Base-by-base conservation (phyloP, 2,797 vertebrate species). In the Falco biarmicus region DNA sequence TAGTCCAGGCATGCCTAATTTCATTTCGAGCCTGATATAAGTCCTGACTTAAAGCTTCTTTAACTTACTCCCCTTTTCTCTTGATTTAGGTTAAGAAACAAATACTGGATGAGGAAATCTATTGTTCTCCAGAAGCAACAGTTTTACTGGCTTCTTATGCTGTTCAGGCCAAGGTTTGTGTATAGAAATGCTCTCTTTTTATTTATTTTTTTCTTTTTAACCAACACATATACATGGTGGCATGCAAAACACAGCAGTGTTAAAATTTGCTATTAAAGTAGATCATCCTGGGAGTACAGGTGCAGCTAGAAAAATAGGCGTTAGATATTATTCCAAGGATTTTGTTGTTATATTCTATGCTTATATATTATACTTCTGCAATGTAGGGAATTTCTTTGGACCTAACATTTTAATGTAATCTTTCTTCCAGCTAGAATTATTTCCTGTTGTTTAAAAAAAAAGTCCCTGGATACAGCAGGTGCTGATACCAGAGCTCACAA, bases 41-140 rank as follows among this genome's bases (percentile, higher is more conserved):
- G 15, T n/a, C 70, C 47, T 92, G 83, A 43, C 22, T 91, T 85
- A 47, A 53, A 90, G 48, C 64, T 90, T 61, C 61, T 95, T 92
- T 87, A 91, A 70, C 51, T 84, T 79, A 10, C 11, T 85, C 20
- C 47, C 6, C 68, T 93, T 81, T 88, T 81, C 26, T 80, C 16
- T 59, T 56, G 28, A 9, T 80, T 89, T 95, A 99, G 99, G 99
- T 99, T 82, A 99, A 99, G 97, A 99, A 99, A 82, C 99, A 99
- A 97, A 99, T 99, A 95, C 95, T 99, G 89, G 98, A 99, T 97
- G 99, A 99, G 91, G 99, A 99, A 97, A 99, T 99, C 94, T 99
- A 99, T 96, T 99, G 99, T 87, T 99, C 99, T 76, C 99, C 99
- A 12, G 99, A 99, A 97, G 99, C 99, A 57, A 99, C 99, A 17